Evolutionary conservation across 1,140 invertebrate species (phyloP).

Genomic region (Camponotus floridanus): DNA sequence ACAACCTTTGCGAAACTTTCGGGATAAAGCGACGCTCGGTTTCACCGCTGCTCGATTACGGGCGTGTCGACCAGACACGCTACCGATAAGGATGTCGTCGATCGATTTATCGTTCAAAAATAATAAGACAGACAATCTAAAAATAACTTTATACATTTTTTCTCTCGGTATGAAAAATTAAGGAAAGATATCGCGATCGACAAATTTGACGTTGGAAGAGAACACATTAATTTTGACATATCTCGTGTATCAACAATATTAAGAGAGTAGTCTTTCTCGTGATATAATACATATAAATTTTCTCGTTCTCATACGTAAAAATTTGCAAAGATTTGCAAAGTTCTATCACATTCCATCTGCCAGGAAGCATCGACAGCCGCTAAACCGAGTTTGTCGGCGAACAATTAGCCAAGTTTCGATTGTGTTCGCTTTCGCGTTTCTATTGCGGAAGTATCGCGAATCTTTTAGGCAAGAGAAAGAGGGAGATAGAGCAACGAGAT

Average conservation of each 20-base stretch:
- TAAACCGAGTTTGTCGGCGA: slow-evolving; percentile 69
- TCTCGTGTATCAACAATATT: background rate
- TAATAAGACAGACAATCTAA: slow-evolving; percentile 6
- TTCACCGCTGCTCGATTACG: slow-evolving; percentile 58
- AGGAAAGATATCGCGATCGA: background rate
- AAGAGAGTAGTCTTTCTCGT: no score
- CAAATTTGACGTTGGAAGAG: background rate
- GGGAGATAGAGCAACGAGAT: background rate
- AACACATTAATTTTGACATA: background rate
- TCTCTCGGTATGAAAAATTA: background rate
- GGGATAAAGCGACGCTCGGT: slow-evolving; percentile 54
- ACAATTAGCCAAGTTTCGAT: slow-evolving; percentile 83
- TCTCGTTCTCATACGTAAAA: background rate
- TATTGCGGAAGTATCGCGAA: slow-evolving; percentile 28
- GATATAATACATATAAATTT: no score
- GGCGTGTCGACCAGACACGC: slow-evolving; percentile 26
- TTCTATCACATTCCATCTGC: background rate
- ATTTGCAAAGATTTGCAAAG: background rate
- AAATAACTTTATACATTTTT: background rate
- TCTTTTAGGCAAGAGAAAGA: background rate
- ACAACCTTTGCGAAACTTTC: slow-evolving; percentile 59
- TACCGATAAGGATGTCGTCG: slow-evolving; percentile 1
- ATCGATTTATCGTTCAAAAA: slow-evolving; percentile 53
- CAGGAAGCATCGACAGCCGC: slow-evolving; percentile 49
- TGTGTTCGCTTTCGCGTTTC: slow-evolving; percentile 71